Evolutionary conservation across 2,888 invertebrate species (phyloP).

Genomic region (Pyralis farinalis): DNA sequence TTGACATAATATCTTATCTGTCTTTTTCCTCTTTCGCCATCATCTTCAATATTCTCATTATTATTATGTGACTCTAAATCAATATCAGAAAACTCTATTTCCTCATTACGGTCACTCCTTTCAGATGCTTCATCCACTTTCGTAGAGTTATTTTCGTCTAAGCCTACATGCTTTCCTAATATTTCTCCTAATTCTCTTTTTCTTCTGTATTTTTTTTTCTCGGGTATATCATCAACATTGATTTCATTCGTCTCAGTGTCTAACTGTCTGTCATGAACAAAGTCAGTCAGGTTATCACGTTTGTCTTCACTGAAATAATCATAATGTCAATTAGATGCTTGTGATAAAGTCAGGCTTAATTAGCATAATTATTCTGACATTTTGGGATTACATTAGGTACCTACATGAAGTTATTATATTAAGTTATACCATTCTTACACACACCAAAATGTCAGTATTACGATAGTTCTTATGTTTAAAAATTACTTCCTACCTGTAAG

Average conservation of each 20-base stretch:
- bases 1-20: constrained; percentile 66
- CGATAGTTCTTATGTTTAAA: neutral
- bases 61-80: constrained; percentile 29
- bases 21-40: constrained; percentile 68
- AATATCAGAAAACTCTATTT: constrained; percentile 57
- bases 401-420: too few relatives aligned
- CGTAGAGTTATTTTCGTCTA: constrained; percentile 31
- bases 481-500: constrained; percentile 82
- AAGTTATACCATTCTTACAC: too few relatives aligned
- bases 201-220: constrained; percentile 41
- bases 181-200: constrained; percentile 58
- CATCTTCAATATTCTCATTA: constrained; percentile 41
- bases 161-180: constrained; percentile 24
- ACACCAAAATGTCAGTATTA: neutral
- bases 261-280: constrained; percentile 58
- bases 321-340: constrained; percentile 43
- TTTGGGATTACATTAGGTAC: neutral
- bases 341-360: constrained; percentile 20
- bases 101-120: constrained; percentile 51
- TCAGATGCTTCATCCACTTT: constrained; percentile 37
- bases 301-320: constrained; percentile 68
- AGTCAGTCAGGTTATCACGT: constrained; percentile 62
- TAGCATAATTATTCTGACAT: neutral
- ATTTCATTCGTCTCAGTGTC: constrained; percentile 64
- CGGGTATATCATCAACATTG: constrained; percentile 38